A percentile compares a stretch with the other conserved stretches of the same genome.
These are phyloP conservation scores for Acrobasis suavella DNA, from an alignment of 2,888 invertebrate species.

Conservation along the genomic window DNA sequence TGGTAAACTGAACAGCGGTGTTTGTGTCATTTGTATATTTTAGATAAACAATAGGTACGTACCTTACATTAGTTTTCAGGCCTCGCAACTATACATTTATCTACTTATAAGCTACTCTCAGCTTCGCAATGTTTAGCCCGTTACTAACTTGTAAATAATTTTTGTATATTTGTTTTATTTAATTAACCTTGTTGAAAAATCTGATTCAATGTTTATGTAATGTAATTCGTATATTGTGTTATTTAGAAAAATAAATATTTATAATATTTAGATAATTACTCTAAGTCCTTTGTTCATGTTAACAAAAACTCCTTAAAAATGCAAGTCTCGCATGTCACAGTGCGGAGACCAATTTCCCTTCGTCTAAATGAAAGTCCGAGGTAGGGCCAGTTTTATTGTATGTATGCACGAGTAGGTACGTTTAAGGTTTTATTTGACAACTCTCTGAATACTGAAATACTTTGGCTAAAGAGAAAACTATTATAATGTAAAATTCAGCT, in stretches of 20 bases:
- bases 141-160: no score
- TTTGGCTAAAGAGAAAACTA: slow-evolving; percentile 4
- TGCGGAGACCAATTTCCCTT: slow-evolving; percentile 18
- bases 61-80: no score
- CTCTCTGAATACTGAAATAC: slow-evolving; percentile 15
- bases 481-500: neutral
- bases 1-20: no score
- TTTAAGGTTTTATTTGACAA: slow-evolving; percentile 22
- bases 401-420: slow-evolving; percentile 22
- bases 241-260: no score
- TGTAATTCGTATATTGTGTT: no score
- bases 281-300: neutral
- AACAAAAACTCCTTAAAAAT: slow-evolving; percentile 8
- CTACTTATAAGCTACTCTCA: no score
- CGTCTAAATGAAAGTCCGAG: slow-evolving; percentile 16
- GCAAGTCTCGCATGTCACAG: neutral
- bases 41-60: no score
- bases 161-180: no score
- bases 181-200: no score
- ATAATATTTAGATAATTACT: neutral
- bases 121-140: no score
- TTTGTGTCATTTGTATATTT: neutral
- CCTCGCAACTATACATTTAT: no score
- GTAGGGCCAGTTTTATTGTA: slow-evolving; percentile 21
- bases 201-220: no score